These are phyloP conservation scores for Pygathrix nemaeus DNA, from an alignment of 2,113 vertebrate species.

Conservation along the genomic window DNA sequence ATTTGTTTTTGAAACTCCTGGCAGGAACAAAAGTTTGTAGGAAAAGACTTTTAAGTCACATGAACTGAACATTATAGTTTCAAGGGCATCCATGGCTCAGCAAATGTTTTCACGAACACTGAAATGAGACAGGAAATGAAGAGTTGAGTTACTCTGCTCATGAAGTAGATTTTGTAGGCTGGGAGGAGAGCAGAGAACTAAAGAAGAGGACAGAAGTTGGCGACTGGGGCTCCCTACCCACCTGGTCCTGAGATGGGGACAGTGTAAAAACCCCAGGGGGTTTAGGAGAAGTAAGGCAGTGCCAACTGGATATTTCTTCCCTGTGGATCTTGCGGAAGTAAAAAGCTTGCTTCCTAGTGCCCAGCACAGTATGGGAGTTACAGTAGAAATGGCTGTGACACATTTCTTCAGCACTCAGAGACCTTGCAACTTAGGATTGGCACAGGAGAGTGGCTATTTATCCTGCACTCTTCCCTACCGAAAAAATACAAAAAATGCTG, in stretches of 20 bases:
- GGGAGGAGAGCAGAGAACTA: neutral
- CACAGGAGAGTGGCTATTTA: neutral
- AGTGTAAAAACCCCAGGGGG: neutral
- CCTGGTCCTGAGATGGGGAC: neutral
- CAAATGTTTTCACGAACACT: neutral
- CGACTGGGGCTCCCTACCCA: neutral
- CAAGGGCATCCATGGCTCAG: neutral
- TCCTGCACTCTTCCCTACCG: rapidly evolving
- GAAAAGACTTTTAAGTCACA: neutral
- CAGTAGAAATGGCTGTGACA: rapidly evolving
- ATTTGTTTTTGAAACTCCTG: neutral
- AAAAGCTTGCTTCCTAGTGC: neutral
- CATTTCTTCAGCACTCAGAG: neutral
- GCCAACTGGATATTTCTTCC: neutral
- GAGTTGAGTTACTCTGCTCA: neutral
- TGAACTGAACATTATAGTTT: neutral
- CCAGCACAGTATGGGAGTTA: neutral
- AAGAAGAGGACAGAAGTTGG: neutral
- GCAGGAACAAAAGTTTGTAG: neutral
- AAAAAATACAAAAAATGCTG: neutral
- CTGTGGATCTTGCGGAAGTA: neutral
- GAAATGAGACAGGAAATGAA: neutral
- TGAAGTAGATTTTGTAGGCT: neutral
- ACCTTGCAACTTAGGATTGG: neutral
- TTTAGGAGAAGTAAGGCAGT: neutral